Conservation (phyloP, 2,113 vertebrate genomes). For the Ivindomyrus marchei region DNA sequence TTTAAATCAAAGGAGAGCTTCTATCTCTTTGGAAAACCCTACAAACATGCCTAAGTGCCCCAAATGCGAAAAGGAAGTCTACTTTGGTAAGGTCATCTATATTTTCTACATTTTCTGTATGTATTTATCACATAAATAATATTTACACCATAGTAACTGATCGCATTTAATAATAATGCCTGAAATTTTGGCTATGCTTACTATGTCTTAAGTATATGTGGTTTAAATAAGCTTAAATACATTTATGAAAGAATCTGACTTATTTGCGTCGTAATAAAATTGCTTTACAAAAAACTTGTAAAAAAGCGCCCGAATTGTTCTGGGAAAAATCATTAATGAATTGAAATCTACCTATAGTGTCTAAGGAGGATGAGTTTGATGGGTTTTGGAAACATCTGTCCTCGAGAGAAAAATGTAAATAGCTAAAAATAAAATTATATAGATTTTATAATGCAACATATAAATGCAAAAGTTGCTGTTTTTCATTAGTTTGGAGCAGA, state of each 20-base stretch:
- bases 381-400: background rate
- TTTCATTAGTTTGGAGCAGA: background rate
- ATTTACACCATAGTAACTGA: background rate
- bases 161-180: background rate
- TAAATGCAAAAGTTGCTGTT: background rate
- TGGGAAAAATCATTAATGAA: background rate
- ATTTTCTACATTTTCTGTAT: background rate
- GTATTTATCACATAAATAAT: background rate
- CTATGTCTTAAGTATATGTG: background rate
- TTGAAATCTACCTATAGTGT: background rate
- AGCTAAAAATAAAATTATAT: background rate
- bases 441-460: background rate
- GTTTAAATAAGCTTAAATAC: background rate
- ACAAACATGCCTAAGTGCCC: slow-evolving; percentile 89
- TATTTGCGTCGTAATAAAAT: background rate
- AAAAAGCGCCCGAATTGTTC: background rate
- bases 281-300: background rate
- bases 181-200: background rate
- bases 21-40: slow-evolving; percentile 22
- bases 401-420: background rate
- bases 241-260: background rate
- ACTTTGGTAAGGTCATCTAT: slow-evolving; percentile 78
- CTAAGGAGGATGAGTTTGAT: background rate
- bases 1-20: slow-evolving; percentile 18
- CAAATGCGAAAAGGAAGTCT: slow-evolving; percentile 87